phyloP scores from a whole-genome alignment of 2,113 vertebrate genomes.

The Caloenas nicobarica region DNA sequence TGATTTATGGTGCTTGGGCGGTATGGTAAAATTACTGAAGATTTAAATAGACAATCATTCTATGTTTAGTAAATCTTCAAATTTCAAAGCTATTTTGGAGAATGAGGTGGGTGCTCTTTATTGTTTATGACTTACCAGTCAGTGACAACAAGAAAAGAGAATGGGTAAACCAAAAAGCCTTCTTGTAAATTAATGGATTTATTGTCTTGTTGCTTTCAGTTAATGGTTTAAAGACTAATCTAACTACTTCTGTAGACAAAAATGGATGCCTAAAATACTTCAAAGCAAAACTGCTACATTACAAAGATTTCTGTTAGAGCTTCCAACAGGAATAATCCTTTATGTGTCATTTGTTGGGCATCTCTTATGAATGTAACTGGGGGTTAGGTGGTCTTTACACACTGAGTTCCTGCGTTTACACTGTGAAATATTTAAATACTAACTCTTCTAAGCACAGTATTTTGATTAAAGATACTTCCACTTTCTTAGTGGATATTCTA shows the following conservation, averaged over 20 bases:
- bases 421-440: neutral
- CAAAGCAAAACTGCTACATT: neutral
- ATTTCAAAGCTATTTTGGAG: slow-evolving; percentile 83
- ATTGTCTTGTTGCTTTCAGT: slow-evolving; percentile 21
- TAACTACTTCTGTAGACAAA: slow-evolving; percentile 4
- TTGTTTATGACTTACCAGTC: slow-evolving; percentile 73
- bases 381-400: neutral
- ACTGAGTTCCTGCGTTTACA: neutral
- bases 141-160: slow-evolving; percentile 60
- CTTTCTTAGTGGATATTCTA: neutral
- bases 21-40: slow-evolving; percentile 89
- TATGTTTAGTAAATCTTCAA: slow-evolving; percentile 86
- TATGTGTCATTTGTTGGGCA: neutral
- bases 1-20: slow-evolving; percentile 91
- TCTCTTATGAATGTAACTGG: neutral
- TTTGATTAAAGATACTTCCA: neutral
- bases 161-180: slow-evolving; percentile 57
- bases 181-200: slow-evolving; percentile 54
- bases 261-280: neutral
- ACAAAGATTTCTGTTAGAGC: neutral
- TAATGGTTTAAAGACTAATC: slow-evolving; percentile 34
- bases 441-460: neutral
- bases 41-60: slow-evolving; percentile 90
- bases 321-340: neutral
- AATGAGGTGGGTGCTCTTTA: slow-evolving; percentile 80